These are phyloP conservation scores for Salmo trutta DNA, from an alignment of 2,797 vertebrate species.

Conservation along the genomic window DNA sequence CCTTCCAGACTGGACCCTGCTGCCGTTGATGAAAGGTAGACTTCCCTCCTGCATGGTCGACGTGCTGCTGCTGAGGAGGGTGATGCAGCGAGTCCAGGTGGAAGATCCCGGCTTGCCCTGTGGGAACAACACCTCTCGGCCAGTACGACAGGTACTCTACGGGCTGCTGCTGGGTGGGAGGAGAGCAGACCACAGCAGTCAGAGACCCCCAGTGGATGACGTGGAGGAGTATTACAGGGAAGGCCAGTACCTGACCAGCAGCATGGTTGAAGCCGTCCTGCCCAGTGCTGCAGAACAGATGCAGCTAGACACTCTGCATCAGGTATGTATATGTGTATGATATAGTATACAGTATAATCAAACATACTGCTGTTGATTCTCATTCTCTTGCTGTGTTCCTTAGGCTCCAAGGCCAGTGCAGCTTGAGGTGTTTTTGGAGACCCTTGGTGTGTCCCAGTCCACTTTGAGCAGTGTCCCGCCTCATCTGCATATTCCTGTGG, in stretches of 20 bases:
- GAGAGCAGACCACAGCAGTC: neutral
- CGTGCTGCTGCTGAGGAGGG: conserved; percentile 65
- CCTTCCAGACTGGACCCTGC: conserved; percentile 70
- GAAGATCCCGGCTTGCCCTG: conserved; percentile 71
- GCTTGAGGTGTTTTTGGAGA: conserved; percentile 71
- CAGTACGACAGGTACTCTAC: conserved; percentile 76
- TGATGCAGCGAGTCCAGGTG: conserved; percentile 71
- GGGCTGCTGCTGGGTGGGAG: conserved; percentile 65
- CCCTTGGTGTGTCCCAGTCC: conserved; percentile 67
- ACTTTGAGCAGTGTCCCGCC: conserved; percentile 59
- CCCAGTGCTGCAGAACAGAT: conserved; percentile 42
- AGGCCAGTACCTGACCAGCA: conserved; percentile 59
- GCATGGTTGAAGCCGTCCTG: conserved; percentile 51
- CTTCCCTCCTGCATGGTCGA: conserved; percentile 72
- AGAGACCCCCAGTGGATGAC: neutral
- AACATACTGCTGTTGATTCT: neutral
- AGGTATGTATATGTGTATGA: conserved; percentile 66
- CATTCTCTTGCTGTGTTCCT: conserved; percentile 6
- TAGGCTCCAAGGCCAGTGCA: conserved; percentile 65
- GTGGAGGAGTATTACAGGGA: conserved; percentile 76
- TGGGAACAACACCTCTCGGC: conserved; percentile 64
- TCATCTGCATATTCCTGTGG: conserved; percentile 69
- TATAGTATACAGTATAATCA: neutral
- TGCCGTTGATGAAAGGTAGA: conserved; percentile 65
- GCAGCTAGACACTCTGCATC: conserved; percentile 64